Conservation (phyloP, 2,888 invertebrate species). For the Meloe dianella region DNA sequence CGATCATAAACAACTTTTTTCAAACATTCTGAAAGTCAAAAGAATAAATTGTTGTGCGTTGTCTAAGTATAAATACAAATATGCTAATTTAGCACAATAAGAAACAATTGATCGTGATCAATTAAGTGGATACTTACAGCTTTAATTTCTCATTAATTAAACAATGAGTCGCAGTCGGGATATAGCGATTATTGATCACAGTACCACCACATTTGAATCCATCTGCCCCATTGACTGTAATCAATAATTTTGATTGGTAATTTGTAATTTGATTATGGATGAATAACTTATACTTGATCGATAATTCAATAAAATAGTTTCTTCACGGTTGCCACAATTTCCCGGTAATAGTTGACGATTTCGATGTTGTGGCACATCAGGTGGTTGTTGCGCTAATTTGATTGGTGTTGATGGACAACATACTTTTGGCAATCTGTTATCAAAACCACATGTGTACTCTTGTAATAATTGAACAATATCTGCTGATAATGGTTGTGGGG, state of each 20-base stretch:
- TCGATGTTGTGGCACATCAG: constrained; percentile 36
- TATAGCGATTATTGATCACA: constrained; percentile 63
- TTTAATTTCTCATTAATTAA: constrained; percentile 50
- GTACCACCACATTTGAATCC: constrained; percentile 61
- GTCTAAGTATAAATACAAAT: no score
- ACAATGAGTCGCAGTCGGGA: constrained; percentile 68
- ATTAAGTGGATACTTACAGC: constrained; percentile 50
- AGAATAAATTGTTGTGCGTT: no score
- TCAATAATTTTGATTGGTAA: constrained; percentile 37
- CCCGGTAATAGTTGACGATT: constrained; percentile 38
- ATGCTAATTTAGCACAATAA: no score
- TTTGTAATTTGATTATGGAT: not conserved
- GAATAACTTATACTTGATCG: constrained; percentile 45
- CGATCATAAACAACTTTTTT: no score
- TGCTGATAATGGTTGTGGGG: constrained; percentile 35
- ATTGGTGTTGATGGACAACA: constrained; percentile 33
- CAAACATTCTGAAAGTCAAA: no score
- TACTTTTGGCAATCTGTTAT: constrained; percentile 50
- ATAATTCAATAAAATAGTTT: constrained; percentile 67
- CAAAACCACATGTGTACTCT: constrained; percentile 55
- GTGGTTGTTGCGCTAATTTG: constrained; percentile 35
- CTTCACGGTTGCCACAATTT: constrained; percentile 68
- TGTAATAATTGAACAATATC: constrained; percentile 28
- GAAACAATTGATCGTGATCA: no score
- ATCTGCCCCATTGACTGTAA: constrained; percentile 30